These are phyloP conservation scores for Altica lythri DNA, from an alignment of 2,888 invertebrate species.

Conservation along the genomic window DNA sequence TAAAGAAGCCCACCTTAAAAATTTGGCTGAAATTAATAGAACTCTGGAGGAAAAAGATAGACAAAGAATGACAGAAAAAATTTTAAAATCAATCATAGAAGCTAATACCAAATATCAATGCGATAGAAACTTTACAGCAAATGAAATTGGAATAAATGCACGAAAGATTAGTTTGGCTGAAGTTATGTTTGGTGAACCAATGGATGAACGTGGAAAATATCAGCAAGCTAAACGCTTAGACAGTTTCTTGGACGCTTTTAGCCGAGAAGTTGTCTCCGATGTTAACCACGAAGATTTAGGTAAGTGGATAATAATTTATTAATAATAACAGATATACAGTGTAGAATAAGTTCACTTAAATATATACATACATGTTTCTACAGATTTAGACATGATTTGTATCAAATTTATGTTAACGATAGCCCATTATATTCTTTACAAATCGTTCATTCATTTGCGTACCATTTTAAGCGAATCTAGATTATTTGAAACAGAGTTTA, in stretches of 20 bases:
- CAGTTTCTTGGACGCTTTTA: constrained; percentile 26
- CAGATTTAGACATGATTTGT: no score
- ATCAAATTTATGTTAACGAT: no score
- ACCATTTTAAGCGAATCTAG: no score
- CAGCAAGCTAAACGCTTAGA: constrained; percentile 20
- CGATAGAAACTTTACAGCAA: constrained; percentile 1
- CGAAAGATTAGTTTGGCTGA: constrained; percentile 20
- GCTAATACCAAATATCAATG: constrained; percentile 1
- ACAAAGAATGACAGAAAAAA: constrained; percentile 18
- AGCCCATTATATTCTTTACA: no score
- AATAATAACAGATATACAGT: no score
- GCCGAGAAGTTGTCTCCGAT: constrained; percentile 26
- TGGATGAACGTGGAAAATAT: constrained; percentile 16
- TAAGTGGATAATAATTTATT: no score
- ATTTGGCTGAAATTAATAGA: constrained; percentile 36
- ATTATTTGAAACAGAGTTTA: no score
- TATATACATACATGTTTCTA: no score
- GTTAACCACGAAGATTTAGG: constrained; percentile 31
- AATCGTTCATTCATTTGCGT: no score
- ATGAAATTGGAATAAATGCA: neutral
- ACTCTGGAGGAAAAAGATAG: constrained; percentile 36
- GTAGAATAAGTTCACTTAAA: no score
- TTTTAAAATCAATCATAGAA: constrained; percentile 7
- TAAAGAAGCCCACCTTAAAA: neutral
- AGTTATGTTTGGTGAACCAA: constrained; percentile 23